Evolutionary conservation across 2,888 invertebrate genomes (phyloP).

Genomic region (Junonia oenone): DNA sequence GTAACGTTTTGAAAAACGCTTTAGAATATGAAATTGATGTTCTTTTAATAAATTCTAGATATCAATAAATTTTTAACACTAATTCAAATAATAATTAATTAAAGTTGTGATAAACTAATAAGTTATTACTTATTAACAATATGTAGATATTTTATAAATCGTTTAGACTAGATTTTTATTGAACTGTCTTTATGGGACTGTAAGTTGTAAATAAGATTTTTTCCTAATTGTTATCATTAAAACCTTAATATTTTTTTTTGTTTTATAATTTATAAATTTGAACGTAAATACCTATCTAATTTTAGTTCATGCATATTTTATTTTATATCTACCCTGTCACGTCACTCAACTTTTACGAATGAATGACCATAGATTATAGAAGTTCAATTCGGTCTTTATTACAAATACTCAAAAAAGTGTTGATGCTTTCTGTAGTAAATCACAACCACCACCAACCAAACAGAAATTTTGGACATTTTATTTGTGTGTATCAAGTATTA

Average conservation of each 20-base stretch:
- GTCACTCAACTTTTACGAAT: constrained; percentile 39
- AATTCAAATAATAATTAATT: no score
- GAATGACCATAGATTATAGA: constrained; percentile 61
- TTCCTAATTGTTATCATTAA: no score
- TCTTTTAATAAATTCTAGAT: no score
- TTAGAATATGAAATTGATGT: background rate
- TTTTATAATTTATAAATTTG: background rate
- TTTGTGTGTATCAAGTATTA: constrained; percentile 60
- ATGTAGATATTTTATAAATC: no score
- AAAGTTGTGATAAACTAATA: no score
- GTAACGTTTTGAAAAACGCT: background rate
- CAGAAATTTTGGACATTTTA: constrained; percentile 70
- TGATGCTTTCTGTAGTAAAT: constrained; percentile 79
- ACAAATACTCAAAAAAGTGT: constrained; percentile 78
- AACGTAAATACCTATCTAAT: background rate
- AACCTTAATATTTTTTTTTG: background rate
- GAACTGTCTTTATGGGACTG: no score
- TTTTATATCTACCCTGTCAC: constrained; percentile 29
- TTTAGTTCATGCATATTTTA: background rate
- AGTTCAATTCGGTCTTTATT: constrained; percentile 46
- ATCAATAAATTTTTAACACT: no score
- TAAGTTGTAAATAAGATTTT: no score
- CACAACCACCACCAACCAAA: constrained; percentile 69
- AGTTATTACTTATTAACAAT: no score
- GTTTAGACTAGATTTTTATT: no score